These are phyloP conservation scores for Chaetorhynchus papuensis DNA, from an alignment of 2,113 vertebrate species.

Conservation along the genomic window DNA sequence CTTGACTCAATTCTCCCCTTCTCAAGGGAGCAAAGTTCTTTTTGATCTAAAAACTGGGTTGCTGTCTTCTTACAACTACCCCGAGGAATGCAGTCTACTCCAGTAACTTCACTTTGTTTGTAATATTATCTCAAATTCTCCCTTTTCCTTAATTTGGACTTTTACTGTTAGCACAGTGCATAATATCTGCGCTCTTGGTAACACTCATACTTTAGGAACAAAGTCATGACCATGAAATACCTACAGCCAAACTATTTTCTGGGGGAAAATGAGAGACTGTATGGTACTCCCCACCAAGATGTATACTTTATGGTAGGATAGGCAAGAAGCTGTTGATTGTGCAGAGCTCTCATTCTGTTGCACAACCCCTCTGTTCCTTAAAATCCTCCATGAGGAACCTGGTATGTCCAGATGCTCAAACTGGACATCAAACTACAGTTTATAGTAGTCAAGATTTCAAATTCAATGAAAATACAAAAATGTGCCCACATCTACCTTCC, in stretches of 20 bases:
- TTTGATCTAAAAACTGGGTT: background rate
- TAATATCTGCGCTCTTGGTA: background rate
- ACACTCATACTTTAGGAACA: background rate
- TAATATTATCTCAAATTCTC: background rate
- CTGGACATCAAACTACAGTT: background rate
- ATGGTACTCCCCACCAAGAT: background rate
- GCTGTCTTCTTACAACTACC: background rate
- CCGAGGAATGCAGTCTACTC: background rate
- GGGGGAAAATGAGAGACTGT: background rate
- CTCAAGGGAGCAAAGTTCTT: background rate
- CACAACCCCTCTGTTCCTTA: background rate
- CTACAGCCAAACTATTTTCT: background rate
- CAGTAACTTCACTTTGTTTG: background rate
- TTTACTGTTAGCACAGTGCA: background rate
- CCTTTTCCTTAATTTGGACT: background rate
- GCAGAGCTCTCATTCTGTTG: background rate
- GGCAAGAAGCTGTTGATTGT: background rate
- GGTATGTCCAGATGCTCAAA: background rate
- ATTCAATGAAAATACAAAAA: background rate
- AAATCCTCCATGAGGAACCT: background rate
- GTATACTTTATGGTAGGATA: background rate
- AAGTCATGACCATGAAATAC: background rate
- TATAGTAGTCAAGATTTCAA: background rate
- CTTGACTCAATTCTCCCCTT: background rate
- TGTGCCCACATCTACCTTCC: background rate